Evolutionary conservation across 2,888 invertebrate genomes (phyloP).

Genomic region (Drosophila rubida): DNA sequence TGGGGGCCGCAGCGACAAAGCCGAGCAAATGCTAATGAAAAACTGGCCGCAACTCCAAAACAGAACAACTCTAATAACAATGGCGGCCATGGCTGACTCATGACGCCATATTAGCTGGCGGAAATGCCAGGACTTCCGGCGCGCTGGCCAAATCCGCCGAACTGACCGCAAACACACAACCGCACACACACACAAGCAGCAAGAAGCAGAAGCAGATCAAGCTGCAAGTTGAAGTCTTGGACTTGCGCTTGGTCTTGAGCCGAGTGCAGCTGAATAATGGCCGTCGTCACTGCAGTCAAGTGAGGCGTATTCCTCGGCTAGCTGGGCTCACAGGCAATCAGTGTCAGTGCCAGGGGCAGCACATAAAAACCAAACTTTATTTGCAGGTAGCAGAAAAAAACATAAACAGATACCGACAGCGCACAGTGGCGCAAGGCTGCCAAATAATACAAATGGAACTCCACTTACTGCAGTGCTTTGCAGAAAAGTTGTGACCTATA

Average conservation of each 20-base stretch:
- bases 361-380: conserved; percentile 58
- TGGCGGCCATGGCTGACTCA: conserved; percentile 47
- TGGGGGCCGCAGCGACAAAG: conserved; percentile 39
- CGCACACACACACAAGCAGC: conserved; percentile 1
- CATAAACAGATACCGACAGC: conserved; percentile 26
- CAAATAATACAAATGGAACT: too few species aligned
- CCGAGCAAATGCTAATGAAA: conserved; percentile 54
- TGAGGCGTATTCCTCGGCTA: conserved; percentile 27
- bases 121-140: conserved; percentile 70
- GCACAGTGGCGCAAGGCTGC: conserved; percentile 10
- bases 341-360: conserved; percentile 60
- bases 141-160: conserved; percentile 42
- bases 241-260: conserved; percentile 27
- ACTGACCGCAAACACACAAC: conserved; percentile 27
- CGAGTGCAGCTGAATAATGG: conserved; percentile 68
- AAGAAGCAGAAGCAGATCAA: conserved; percentile 3
- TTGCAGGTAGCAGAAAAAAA: conserved; percentile 50
- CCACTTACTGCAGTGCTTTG: too few species aligned
- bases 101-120: conserved; percentile 61
- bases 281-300: conserved; percentile 64
- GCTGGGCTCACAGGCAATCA: conserved; percentile 59
- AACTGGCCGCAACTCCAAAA: conserved; percentile 26
- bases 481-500: too few species aligned
- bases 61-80: conserved; percentile 25
- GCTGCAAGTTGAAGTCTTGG: conserved; percentile 18